Base-by-base conservation (phyloP, 2,797 vertebrate species). In the Gallirallus australis region DNA sequence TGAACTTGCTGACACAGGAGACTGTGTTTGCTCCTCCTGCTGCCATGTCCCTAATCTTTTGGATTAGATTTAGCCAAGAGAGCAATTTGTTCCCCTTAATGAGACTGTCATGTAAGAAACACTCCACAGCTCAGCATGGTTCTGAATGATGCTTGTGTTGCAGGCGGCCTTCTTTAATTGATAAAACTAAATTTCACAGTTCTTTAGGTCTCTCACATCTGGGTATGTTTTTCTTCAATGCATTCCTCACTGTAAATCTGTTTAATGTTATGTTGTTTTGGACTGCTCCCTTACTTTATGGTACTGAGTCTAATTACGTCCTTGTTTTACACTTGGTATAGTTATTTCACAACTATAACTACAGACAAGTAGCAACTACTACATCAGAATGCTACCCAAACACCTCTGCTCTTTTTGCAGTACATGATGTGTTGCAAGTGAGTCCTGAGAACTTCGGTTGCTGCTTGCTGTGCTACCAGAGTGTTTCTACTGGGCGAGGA, bases 371-470 rank as follows among this genome's bases (percentile, higher is more conserved):
- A 56, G 30, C 27, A 76, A 6, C 66, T 59, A 12, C 37, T 16
- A 7, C 50, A 12, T 33, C 1, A 1, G 31, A 56, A 14, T 19
- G 30, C 28, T 57, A 7, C 59, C 50, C 18, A 45, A 33, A 4
- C 31, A 13, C 8, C 4, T 25, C 10, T 14, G 7, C 40, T 21
- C 17, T 50, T 27, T 63, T 11, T 57, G 54, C 57, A 35, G 31
- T 0, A 4, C 40, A 14, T 61, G 47, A 18, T 11, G 1, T 4
- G 7, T 7, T 76, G 63, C 35, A 42, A 7, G 25, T 2, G 37
- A 40, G 35, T 56, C 3, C 16, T 19, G 59, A 69, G 53, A 73
- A 19, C 31, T 79, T 65, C 33, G 42, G 19, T 15, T 71, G 23
- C n/a, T 56, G 33, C 57, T 60, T 47, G 25, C 61, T 73, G 52